phyloP scores from a whole-genome alignment of 2,797 vertebrate genomes.

The Acomys russatus region DNA sequence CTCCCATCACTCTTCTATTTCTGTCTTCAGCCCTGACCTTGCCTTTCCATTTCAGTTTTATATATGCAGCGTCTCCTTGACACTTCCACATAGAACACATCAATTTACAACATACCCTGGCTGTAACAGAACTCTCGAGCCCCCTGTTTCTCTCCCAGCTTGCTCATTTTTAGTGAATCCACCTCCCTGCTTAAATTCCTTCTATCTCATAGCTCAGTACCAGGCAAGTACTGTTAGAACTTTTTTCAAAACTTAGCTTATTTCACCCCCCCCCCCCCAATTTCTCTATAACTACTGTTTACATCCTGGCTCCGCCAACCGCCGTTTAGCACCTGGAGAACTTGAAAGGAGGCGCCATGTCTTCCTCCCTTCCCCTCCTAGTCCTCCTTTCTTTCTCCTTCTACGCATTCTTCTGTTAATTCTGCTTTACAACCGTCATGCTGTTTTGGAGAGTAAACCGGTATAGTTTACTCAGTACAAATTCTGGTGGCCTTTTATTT shows the following conservation, averaged over 20 bases:
- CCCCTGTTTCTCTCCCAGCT: not conserved
- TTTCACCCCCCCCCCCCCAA: not conserved
- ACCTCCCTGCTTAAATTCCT: not conserved
- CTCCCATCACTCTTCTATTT: slow-evolving; percentile 39
- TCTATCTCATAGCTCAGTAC: not conserved
- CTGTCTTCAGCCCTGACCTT: slow-evolving; percentile 40
- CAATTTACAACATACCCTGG: not conserved
- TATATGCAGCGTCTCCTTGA: not conserved
- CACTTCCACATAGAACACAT: not conserved
- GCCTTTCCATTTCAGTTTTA: slow-evolving; percentile 41
- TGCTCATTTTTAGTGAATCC: not conserved
- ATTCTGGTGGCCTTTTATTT: not conserved
- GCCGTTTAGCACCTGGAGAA: not conserved
- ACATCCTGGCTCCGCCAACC: not conserved
- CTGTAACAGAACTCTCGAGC: not conserved
- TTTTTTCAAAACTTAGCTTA: not conserved
- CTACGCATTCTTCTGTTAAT: not conserved
- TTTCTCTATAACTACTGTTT: not conserved
- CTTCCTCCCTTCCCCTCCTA: not conserved
- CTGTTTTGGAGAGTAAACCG: slow-evolving; percentile 18
- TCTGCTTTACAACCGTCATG: not conserved
- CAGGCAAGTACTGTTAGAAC: not conserved
- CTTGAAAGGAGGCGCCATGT: too few relatives aligned
- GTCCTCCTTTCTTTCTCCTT: not conserved
- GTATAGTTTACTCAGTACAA: not conserved